These are phyloP conservation scores for Pluvialis apricaria DNA, from an alignment of 2,113 vertebrate genomes.

Conservation along the genomic window DNA sequence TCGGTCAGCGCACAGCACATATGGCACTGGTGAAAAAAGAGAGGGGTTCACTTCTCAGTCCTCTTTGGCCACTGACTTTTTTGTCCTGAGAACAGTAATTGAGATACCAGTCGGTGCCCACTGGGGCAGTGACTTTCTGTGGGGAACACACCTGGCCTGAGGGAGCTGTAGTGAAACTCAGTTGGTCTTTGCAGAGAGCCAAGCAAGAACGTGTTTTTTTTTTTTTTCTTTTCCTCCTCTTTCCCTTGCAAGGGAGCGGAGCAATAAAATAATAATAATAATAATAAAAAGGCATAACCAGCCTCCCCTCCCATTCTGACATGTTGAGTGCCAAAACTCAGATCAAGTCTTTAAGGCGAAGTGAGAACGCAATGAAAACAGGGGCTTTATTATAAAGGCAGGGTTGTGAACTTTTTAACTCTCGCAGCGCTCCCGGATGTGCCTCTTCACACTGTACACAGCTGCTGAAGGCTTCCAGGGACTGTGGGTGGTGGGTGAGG, in stretches of 20 bases:
- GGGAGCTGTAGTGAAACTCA: not conserved
- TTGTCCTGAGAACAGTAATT: not conserved
- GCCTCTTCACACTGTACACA: not conserved
- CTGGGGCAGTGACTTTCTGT: not conserved
- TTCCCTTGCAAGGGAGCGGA: not conserved
- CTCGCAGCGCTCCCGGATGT: not conserved
- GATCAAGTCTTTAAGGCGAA: not conserved
- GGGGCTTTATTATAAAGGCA: constrained; percentile 30
- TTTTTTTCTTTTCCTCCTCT: not conserved
- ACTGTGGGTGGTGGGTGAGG: constrained; percentile 57
- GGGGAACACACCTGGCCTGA: not conserved
- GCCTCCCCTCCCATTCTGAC: not conserved
- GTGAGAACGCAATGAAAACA: constrained; percentile 51
- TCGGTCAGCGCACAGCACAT: fast-evolving
- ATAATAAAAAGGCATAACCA: not conserved
- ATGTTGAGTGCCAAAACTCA: constrained; percentile 36
- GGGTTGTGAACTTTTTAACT: constrained; percentile 48
- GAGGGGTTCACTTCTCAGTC: not conserved
- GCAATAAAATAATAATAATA: not conserved
- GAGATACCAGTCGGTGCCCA: not conserved
- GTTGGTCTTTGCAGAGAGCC: not conserved
- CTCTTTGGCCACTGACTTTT: not conserved
- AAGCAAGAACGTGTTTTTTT: not conserved
- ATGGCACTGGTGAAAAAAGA: not conserved
- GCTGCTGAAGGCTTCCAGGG: constrained; percentile 49